Evolutionary conservation across 2,113 vertebrate genomes (phyloP).

Genomic region (Prunella himalayana): DNA sequence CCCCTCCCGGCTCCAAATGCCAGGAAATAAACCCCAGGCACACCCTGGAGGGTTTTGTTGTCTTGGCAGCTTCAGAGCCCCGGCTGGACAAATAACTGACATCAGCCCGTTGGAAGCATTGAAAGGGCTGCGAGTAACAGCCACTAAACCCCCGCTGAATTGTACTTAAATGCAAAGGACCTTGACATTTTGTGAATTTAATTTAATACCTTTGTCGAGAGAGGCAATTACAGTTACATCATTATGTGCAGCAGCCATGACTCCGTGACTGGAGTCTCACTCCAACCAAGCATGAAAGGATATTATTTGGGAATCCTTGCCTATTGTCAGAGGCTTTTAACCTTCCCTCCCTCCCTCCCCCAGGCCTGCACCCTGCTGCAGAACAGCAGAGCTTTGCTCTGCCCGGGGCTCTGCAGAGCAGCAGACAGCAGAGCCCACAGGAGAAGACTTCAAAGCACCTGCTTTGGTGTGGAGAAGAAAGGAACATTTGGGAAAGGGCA

Average conservation of each 20-base stretch:
- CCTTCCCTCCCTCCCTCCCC: neutral
- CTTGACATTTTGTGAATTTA: slow-evolving; percentile 47
- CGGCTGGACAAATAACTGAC: neutral
- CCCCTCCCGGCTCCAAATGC: fast-evolving
- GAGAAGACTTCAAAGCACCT: neutral
- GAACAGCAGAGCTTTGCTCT: neutral
- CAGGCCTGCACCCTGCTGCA: neutral
- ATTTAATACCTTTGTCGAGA: slow-evolving; percentile 33
- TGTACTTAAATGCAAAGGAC: slow-evolving; percentile 12
- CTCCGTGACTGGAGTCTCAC: neutral
- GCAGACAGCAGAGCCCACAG: neutral
- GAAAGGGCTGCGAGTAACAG: neutral
- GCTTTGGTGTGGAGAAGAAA: neutral
- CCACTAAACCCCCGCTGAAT: neutral
- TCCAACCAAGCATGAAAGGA: neutral
- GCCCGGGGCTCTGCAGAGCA: neutral
- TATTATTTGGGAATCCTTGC: neutral
- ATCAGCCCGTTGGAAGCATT: neutral
- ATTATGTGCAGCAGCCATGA: neutral
- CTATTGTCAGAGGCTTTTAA: neutral
- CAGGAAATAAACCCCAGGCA: neutral
- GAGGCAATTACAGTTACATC: slow-evolving; percentile 49
- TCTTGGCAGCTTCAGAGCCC: neutral
- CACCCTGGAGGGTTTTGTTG: neutral
- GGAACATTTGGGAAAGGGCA: neutral